phyloP scores from a whole-genome alignment of 2,888 invertebrate genomes.

The Epirrita christyi region DNA sequence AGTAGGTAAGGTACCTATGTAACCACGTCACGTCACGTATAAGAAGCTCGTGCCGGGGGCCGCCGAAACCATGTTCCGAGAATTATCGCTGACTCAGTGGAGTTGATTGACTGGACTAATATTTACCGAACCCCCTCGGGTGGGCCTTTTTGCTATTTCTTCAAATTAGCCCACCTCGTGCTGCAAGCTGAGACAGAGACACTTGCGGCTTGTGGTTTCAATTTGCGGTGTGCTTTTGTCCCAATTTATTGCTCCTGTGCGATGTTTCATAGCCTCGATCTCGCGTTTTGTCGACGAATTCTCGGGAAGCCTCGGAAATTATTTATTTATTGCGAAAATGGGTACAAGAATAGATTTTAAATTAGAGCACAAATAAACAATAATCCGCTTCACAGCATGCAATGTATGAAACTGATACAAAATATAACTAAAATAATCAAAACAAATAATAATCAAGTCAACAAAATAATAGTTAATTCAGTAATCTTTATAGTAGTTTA shows the following conservation, averaged over 20 bases:
- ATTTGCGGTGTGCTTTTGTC: conserved; percentile 13
- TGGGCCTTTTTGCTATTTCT: conserved; percentile 1
- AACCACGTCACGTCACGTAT: neutral
- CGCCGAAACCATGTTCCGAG: neutral
- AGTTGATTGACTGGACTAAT: conserved; percentile 3
- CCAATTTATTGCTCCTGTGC: conserved; percentile 18
- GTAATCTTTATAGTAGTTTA: no score
- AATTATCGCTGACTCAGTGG: neutral
- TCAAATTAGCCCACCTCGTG: neutral
- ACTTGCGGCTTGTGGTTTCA: no score
- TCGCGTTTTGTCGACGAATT: conserved; percentile 22
- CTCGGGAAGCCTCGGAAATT: conserved; percentile 21
- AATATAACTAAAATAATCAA: no score
- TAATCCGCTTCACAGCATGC: no score
- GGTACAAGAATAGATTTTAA: no score
- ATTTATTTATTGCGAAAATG: no score
- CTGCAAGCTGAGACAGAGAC: conserved; percentile 12
- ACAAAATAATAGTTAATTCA: no score
- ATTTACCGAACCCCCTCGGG: neutral
- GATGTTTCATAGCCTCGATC: conserved; percentile 12
- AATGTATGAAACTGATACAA: no score
- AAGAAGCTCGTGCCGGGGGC: neutral
- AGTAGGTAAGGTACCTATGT: neutral
- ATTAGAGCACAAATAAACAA: no score
- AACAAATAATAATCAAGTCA: no score